Base-by-base conservation (phyloP, 2,888 invertebrate species). In the Stegophylla sp. region DNA sequence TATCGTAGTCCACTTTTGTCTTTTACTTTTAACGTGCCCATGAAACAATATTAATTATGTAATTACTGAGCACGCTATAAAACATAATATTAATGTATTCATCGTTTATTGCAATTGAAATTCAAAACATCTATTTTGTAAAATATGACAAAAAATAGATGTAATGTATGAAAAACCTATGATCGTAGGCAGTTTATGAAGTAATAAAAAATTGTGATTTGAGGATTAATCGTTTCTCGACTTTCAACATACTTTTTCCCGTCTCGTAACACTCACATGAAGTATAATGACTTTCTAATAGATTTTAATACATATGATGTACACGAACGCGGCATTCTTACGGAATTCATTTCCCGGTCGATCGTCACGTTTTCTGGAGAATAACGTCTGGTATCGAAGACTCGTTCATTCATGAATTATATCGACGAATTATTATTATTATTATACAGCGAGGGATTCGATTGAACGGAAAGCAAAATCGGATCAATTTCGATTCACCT, bases 401-500 rank as follows among this genome's bases (percentile, higher is more conserved):
- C 34, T 71, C n/a, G n/a, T n/a, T 71, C 53, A 75, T 75, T 75
- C 63, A 74, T 48, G 7, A n/a, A 17, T 64, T 75, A n/a, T n/a
- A n/a, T 75, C 74, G 48, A 28, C 34, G 75, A 75, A 75, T 64
- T 51, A 64, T 63, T 3, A 13, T n/a, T n/a, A n/a, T n/a, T n/a
- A n/a, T n/a, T n/a, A n/a, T n/a, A n/a, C 1, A 3, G 9, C 61
- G 48, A 41, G 41, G 26, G 10, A 51, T 69, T 69, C 45, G 67
- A 77, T 66, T 76, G 53, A 64, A 71, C 79, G 79, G 79, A 61
- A 48, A 59, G 69, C n/a, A 77, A 71, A 71, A 79, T 61, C 79
- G 79, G 79, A 79, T 71, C 69, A 63, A 71, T 79, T 79, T 71
- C 51, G 79, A 71, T 79, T 63, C 79, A 79, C 79, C 79, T 79